Evolutionary conservation across 2,888 invertebrate species (phyloP).

Genomic region (Lithodes maja): DNA sequence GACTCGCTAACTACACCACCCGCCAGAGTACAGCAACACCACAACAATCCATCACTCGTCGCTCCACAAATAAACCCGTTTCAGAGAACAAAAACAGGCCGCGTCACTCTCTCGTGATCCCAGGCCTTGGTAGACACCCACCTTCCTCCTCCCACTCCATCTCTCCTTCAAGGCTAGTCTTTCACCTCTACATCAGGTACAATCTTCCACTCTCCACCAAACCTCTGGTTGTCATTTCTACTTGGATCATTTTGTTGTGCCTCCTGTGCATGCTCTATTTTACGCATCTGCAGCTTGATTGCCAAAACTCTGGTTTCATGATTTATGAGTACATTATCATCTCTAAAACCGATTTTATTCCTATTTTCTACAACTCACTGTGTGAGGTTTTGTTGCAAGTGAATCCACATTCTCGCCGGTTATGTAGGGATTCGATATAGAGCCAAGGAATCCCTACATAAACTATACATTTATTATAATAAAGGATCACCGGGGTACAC

Average conservation of each 20-base stretch:
- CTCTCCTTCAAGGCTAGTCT: background rate
- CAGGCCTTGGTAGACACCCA: background rate
- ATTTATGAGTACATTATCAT: no score
- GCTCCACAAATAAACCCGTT: conserved; percentile 44
- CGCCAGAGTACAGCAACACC: background rate
- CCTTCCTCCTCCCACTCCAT: background rate
- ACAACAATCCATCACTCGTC: conserved; percentile 43
- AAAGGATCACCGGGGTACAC: no score
- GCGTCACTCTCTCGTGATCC: conserved; percentile 34
- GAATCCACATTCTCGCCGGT: no score
- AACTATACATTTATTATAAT: no score
- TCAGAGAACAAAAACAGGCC: conserved; percentile 30
- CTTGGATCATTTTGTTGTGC: background rate
- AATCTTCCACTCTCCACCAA: background rate
- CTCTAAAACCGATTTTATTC: no score
- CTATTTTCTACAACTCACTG: no score
- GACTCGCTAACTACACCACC: background rate
- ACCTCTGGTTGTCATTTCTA: background rate
- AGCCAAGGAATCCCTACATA: no score
- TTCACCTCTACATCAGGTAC: background rate
- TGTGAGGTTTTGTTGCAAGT: no score
- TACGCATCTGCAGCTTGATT: no score
- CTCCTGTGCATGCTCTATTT: no score
- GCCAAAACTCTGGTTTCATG: no score
- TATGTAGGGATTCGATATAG: no score